These are phyloP conservation scores for Amazonetta brasiliensis DNA, from an alignment of 2,797 vertebrate genomes.

Conservation along the genomic window DNA sequence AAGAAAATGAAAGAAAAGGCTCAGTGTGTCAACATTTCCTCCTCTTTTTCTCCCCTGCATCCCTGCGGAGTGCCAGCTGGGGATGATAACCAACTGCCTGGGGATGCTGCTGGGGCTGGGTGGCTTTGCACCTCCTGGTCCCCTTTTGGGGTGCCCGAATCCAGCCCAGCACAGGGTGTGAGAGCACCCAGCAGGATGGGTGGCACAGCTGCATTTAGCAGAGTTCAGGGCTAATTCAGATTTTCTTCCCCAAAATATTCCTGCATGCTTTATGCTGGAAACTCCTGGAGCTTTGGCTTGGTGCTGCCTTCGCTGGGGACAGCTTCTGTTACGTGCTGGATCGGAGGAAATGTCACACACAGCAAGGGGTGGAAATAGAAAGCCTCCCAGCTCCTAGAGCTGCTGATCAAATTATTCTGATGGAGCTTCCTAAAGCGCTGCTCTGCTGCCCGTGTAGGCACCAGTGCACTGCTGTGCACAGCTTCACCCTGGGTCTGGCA, in stretches of 20 bases:
- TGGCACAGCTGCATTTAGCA: background rate
- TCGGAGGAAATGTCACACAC: background rate
- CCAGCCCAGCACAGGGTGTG: background rate
- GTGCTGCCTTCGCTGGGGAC: background rate
- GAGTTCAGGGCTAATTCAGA: background rate
- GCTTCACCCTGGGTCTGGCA: background rate
- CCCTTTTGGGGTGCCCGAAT: background rate
- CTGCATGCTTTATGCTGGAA: background rate
- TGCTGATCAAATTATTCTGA: background rate
- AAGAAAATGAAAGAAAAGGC: slow-evolving; percentile 16
- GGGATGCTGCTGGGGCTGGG: background rate
- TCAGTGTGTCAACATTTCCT: background rate
- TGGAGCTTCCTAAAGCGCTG: background rate
- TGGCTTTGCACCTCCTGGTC: background rate
- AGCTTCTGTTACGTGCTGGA: background rate
- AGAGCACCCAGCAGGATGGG: rapidly evolving
- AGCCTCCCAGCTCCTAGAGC: background rate
- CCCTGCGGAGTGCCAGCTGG: background rate
- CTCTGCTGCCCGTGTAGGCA: background rate
- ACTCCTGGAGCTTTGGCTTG: background rate
- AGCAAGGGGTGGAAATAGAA: background rate
- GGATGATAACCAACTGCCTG: background rate
- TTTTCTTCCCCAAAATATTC: background rate
- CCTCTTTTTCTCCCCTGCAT: background rate
- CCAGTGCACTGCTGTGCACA: background rate